Conservation (phyloP, 2,888 invertebrate species). For the Plutella xylostella region DNA sequence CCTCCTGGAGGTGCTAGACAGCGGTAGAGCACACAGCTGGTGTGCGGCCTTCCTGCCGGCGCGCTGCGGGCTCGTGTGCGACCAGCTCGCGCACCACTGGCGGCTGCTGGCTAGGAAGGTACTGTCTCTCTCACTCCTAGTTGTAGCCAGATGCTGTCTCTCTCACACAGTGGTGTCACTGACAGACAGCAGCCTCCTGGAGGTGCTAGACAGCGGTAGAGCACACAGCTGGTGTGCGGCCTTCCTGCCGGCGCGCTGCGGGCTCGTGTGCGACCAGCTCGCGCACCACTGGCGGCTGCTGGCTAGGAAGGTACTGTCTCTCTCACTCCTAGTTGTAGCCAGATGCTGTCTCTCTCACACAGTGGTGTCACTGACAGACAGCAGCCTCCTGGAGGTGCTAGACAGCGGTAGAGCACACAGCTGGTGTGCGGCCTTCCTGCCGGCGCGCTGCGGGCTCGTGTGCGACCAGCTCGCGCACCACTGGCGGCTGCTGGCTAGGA, state of each 20-base stretch:
- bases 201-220: background rate
- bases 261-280: too few relatives aligned
- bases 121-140: background rate
- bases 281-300: too few relatives aligned
- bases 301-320: background rate
- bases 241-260: background rate
- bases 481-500: too few relatives aligned
- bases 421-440: background rate
- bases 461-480: too few relatives aligned
- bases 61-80: too few relatives aligned
- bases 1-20: background rate
- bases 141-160: background rate
- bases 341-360: too few relatives aligned
- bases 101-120: too few relatives aligned
- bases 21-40: background rate
- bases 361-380: too few relatives aligned
- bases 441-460: background rate
- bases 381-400: background rate
- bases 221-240: background rate
- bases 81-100: too few relatives aligned
- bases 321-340: background rate
- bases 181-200: background rate
- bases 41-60: background rate
- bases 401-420: background rate
- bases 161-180: too few relatives aligned